Base-by-base conservation (phyloP, 2,888 invertebrate genomes). In the Lobophora halterata region DNA sequence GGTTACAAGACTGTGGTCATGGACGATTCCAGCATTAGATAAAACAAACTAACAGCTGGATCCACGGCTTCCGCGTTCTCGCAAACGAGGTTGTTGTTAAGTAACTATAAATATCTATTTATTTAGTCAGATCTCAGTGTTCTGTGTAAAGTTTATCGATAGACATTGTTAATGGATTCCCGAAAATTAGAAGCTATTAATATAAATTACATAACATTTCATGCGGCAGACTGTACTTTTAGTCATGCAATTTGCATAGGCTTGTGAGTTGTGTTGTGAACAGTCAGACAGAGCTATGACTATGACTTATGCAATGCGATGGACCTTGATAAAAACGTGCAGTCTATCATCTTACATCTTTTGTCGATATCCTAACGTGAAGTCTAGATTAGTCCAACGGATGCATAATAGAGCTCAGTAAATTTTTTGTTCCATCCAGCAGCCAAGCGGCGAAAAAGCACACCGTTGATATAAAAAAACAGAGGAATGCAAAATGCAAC, bases 401-500 rank as follows among this genome's bases (percentile, higher is more conserved):
- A 40, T 45, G 49, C 52, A 54, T 41, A 30, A 43, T 34, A 52
- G 32, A 46, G 45, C 24, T 46, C n/a, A n/a, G 34, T 43, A 46
- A 52, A n/a, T n/a, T 59, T 61, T 56, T 63, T 58, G 46, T 59
- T 58, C 33, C 53, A 59, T 52, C 53, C 37, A 54, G 57, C 60
- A 56, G 49, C 55, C 43, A 58, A 59, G n/a, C 57, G 53, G 53
- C 55, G 50, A 58, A 63, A 41, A 51, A 50, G 53, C 58, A 51
- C 53, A 61, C 48, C 48, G 56, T 57, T 47, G 65, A 69, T 67
- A 70, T n/a, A 75, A 71, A 50, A 71, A 65, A 34, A 58, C 53
- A 50, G 40, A 53, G 70, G 71, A 72, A 73, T 75, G 71, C 67
- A 69, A 73, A 73, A 72, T 70, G 64, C 59, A 70, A 69, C 55